A percentile compares a stretch with the other conserved stretches of the same genome.
These are phyloP conservation scores for Dallia pectoralis DNA, from an alignment of 2,797 vertebrate species.

Conservation along the genomic window DNA sequence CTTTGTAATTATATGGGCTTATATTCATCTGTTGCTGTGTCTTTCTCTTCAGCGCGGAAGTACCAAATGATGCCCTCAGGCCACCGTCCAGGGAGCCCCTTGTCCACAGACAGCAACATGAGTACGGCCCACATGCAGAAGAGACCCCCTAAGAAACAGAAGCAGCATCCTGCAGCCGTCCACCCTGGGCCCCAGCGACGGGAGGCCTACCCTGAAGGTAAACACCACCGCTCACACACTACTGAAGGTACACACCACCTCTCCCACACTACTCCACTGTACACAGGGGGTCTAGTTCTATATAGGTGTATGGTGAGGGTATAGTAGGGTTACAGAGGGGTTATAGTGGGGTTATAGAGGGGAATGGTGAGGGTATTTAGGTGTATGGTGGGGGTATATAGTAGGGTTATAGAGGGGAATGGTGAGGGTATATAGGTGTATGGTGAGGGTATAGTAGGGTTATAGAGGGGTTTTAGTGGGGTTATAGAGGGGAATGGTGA, in stretches of 20 bases:
- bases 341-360: background rate
- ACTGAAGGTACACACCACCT: constrained; percentile 62
- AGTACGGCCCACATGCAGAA: constrained; percentile 92
- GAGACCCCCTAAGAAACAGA: constrained; percentile 94
- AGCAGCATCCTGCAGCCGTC: constrained; percentile 86
- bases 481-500: constrained; percentile 39
- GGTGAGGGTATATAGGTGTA: no score
- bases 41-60: constrained; percentile 80
- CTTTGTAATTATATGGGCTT: no score
- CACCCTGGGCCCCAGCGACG: constrained; percentile 88
- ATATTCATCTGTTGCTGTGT: background rate
- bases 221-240: constrained; percentile 15
- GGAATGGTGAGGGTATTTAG: background rate
- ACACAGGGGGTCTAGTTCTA: background rate
- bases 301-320: no score
- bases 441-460: background rate
- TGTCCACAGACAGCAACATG: constrained; percentile 97
- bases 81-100: constrained; percentile 90
- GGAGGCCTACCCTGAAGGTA: constrained; percentile 93
- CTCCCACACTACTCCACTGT: background rate
- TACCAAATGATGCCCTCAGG: constrained; percentile 88
- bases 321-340: no score
- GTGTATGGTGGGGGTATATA: no score
- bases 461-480: no score
- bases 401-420: no score